phyloP scores from a whole-genome alignment of 2,113 vertebrate species.

The Eudyptes chrysolophus region DNA sequence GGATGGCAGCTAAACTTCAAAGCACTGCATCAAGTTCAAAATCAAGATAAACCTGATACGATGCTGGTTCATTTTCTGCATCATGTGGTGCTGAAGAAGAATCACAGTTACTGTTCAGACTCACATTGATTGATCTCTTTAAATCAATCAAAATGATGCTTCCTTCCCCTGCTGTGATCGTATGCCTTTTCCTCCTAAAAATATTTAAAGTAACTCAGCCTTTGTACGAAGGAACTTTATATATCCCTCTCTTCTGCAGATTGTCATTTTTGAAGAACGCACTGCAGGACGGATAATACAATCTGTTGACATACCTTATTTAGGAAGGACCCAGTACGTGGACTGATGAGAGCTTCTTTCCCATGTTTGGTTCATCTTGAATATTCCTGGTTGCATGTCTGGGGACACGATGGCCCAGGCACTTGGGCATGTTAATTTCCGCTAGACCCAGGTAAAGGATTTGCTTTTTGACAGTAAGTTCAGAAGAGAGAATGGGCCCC shows the following conservation, averaged over 20 bases:
- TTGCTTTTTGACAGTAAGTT: not conserved
- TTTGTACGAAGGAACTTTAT: not conserved
- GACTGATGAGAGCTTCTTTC: slow-evolving; percentile 46
- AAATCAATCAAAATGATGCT: not conserved
- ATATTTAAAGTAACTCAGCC: not conserved
- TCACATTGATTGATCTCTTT: not conserved
- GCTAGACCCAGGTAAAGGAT: not conserved
- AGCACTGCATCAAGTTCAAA: not conserved
- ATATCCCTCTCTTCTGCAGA: slow-evolving; percentile 62
- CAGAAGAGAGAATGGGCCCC: not conserved
- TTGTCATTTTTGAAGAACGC: slow-evolving; percentile 89
- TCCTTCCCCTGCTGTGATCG: not conserved
- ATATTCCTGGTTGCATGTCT: slow-evolving; percentile 16
- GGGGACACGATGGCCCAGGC: not conserved
- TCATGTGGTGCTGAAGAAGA: not conserved
- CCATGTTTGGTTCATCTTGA: not conserved
- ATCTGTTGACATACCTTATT: slow-evolving; percentile 80
- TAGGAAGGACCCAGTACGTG: slow-evolving; percentile 83
- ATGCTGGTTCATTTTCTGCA: not conserved
- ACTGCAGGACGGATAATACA: slow-evolving; percentile 81
- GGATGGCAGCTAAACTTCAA: not conserved
- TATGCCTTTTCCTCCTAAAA: not conserved
- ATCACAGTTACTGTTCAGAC: not conserved
- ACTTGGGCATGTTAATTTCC: not conserved
- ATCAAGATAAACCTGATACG: not conserved